These are phyloP conservation scores for Pelochelys cantorii DNA, from an alignment of 2,797 vertebrate genomes.

Conservation along the genomic window DNA sequence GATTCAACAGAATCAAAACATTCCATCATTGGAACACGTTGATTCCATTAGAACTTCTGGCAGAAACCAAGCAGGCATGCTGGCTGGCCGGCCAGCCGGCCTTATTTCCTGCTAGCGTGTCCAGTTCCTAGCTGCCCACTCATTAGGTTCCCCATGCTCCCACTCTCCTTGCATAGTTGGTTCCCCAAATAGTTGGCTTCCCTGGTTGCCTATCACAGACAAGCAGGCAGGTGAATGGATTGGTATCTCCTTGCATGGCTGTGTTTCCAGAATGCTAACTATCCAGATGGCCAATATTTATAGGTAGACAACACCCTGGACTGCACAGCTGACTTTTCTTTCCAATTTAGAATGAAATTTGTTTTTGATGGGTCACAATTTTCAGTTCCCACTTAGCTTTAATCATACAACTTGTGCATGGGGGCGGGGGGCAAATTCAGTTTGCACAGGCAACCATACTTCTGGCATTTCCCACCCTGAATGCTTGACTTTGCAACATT, in stretches of 20 bases:
- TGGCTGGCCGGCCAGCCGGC: background rate
- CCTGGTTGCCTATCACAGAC: background rate
- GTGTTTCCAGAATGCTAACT: background rate
- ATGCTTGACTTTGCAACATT: background rate
- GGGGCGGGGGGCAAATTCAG: background rate
- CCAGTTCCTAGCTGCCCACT: background rate
- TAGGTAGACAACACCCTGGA: background rate
- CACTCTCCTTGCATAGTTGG: background rate
- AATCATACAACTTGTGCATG: background rate
- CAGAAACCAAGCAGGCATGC: background rate
- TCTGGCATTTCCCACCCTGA: background rate
- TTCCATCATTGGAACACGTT: background rate
- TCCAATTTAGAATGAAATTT: background rate
- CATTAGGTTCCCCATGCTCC: background rate
- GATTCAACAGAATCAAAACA: background rate
- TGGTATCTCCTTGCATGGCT: background rate
- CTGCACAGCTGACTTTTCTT: background rate
- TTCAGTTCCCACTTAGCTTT: background rate
- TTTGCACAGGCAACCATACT: background rate
- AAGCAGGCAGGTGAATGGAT: background rate
- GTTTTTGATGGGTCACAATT: background rate
- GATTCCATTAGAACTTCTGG: background rate
- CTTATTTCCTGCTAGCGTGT: background rate
- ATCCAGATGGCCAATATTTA: background rate
- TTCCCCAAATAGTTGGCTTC: background rate